phyloP scores from a whole-genome alignment of 2,888 invertebrate species.

The Pristionchus arcanus region DNA sequence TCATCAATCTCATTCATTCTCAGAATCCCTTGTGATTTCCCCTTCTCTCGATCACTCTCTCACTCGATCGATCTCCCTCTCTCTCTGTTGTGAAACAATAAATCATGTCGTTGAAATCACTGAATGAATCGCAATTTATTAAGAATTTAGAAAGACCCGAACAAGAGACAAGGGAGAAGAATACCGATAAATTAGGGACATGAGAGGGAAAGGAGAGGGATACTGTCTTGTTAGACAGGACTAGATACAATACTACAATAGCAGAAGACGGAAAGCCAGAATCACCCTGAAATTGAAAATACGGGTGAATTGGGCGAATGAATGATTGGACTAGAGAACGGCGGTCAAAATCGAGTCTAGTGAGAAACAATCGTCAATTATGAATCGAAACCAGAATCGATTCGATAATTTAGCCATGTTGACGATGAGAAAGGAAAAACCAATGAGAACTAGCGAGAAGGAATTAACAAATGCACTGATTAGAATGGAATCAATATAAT shows the following conservation, averaged over 20 bases:
- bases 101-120: background rate
- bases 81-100: slow-evolving; percentile 50
- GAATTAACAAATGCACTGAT: background rate
- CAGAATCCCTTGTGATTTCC: slow-evolving; percentile 27
- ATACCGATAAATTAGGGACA: slow-evolving; percentile 21
- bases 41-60: background rate
- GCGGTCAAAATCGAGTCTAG: background rate
- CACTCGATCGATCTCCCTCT: background rate
- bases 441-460: background rate
- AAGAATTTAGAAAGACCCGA: background rate
- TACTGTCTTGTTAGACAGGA: background rate
- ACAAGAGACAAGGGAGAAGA: background rate
- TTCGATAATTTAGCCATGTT: too few species aligned
- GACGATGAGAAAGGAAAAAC: background rate
- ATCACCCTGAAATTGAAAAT: background rate
- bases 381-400: too few species aligned
- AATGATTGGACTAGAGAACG: background rate
- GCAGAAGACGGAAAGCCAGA: background rate
- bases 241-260: background rate
- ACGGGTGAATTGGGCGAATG: background rate
- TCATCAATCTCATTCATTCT: background rate
- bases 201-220: background rate
- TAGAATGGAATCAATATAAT: background rate
- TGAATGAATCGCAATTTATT: background rate
- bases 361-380: background rate